A percentile compares a stretch with the other conserved stretches of the same genome.
Evolutionary conservation across 2,797 vertebrate species (phyloP).

Genomic region (Scolopax rusticola): DNA sequence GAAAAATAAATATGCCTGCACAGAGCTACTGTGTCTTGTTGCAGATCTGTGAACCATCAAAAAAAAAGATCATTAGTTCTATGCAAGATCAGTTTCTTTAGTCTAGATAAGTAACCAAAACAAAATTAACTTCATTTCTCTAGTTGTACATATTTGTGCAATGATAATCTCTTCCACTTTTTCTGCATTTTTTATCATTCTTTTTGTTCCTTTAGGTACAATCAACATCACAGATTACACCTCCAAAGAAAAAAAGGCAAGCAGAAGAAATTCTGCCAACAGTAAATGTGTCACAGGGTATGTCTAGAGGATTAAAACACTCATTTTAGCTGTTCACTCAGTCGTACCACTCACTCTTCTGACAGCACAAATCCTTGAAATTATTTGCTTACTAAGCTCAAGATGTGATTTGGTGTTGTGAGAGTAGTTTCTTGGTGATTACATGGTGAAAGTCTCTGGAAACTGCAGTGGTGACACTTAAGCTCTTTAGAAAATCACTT

Average conservation of each 20-base stretch:
- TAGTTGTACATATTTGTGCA: neutral
- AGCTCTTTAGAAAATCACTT: neutral
- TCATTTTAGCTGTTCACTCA: neutral
- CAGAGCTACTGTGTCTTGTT: neutral
- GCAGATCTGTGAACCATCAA: neutral
- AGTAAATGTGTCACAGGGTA: conserved; percentile 27
- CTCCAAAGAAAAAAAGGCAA: conserved; percentile 76
- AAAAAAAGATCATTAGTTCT: neutral
- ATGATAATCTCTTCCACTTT: neutral
- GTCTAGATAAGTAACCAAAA: neutral
- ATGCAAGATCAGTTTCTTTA: neutral
- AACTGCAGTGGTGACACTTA: neutral
- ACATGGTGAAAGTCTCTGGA: neutral
- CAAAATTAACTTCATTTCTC: neutral
- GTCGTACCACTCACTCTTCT: neutral
- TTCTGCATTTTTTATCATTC: neutral
- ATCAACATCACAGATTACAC: neutral
- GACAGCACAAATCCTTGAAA: neutral
- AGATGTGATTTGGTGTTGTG: neutral
- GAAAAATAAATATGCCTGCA: neutral
- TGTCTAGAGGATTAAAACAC: neutral
- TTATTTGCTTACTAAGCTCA: neutral
- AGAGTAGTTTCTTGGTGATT: neutral
- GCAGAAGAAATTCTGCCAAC: conserved; percentile 57
- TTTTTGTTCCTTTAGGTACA: conserved; percentile 45